phyloP scores from a whole-genome alignment of 2,113 vertebrate species.

The Thoracochromis brauschi region DNA sequence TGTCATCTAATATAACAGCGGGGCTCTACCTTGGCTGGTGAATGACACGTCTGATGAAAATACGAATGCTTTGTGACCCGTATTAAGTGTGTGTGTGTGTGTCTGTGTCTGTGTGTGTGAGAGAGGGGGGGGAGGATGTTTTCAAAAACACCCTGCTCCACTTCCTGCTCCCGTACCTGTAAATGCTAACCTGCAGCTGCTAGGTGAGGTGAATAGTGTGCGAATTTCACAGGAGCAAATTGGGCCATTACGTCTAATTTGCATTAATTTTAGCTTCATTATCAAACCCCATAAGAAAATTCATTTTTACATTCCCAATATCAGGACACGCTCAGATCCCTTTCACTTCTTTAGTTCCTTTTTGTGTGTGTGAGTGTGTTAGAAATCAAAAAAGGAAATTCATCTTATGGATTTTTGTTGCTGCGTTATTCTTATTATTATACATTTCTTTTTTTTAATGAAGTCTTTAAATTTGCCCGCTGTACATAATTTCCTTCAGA shows the following conservation, averaged over 20 bases:
- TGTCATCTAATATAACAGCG: neutral
- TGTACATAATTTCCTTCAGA: constrained; percentile 34
- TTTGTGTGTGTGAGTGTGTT: neutral
- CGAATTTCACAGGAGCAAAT: constrained; percentile 12
- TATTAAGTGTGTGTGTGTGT: neutral
- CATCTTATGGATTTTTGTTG: neutral
- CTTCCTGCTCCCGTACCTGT: neutral
- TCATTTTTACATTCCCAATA: neutral
- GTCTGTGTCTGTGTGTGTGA: neutral
- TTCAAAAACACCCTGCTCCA: neutral
- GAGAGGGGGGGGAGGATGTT: neutral
- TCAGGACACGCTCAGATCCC: neutral
- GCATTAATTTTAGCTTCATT: constrained; percentile 14
- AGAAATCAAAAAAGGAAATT: neutral
- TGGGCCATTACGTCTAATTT: constrained; percentile 42
- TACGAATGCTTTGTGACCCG: neutral
- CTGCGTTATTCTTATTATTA: neutral
- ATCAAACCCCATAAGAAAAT: neutral
- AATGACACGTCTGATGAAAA: neutral
- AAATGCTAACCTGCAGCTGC: neutral
- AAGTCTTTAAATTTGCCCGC: constrained; percentile 37
- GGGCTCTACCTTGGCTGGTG: neutral
- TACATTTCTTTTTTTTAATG: neutral
- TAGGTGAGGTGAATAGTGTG: constrained; percentile 21
- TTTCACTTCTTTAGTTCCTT: neutral